phyloP scores from a whole-genome alignment of 35 echinoderm and acorn worm species.

The Strongylocentrotus purpuratus region DNA sequence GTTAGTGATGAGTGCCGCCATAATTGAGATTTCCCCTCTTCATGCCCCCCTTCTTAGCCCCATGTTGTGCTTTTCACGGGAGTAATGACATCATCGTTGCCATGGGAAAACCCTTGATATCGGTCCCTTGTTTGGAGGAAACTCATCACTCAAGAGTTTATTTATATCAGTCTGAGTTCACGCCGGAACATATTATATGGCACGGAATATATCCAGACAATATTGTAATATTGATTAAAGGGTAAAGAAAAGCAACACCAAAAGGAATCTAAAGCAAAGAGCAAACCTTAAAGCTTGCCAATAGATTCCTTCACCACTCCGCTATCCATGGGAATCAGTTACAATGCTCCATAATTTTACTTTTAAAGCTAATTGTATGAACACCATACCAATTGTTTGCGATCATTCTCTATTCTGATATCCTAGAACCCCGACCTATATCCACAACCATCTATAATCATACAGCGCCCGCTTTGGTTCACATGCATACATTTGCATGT shows the following conservation, averaged over 20 bases:
- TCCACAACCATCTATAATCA: not conserved
- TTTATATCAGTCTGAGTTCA: not conserved
- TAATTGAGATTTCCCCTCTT: not conserved
- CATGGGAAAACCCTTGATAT: slow-evolving; percentile 9
- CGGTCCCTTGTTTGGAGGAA: not conserved
- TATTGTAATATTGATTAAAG: no score
- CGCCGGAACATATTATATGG: not conserved
- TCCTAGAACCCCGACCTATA: not conserved
- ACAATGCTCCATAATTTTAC: no score
- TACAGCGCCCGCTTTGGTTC: not conserved
- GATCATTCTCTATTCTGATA: no score
- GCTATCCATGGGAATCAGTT: no score
- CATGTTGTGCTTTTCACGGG: not conserved
- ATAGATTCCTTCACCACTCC: no score
- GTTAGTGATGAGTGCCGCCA: not conserved
- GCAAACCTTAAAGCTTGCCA: no score
- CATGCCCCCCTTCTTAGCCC: not conserved
- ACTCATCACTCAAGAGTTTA: slow-evolving; percentile 10
- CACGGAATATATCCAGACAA: not conserved
- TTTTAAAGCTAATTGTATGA: no score
- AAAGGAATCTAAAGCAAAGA: no score
- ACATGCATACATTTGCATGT: not conserved
- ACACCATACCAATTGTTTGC: no score
- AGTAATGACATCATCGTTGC: slow-evolving; percentile 17
- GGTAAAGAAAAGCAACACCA: no score